phyloP scores from a whole-genome alignment of 2,113 vertebrate species.

The Acinonyx jubatus region DNA sequence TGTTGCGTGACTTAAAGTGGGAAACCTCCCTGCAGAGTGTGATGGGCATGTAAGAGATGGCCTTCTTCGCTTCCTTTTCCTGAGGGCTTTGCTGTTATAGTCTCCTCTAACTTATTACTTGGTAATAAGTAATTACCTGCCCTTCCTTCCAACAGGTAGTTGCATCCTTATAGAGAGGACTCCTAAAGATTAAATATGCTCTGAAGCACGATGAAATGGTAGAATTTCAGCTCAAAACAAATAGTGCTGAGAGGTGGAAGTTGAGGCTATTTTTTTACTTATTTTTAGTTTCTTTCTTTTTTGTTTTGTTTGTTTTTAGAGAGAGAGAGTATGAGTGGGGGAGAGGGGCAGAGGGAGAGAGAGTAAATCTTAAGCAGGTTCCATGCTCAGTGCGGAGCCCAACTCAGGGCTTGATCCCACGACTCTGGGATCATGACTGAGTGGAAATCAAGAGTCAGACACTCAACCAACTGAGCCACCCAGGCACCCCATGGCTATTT shows the following conservation, averaged over 20 bases:
- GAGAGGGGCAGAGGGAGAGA: too few relatives aligned
- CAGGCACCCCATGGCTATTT: too few relatives aligned
- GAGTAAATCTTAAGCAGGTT: too few relatives aligned
- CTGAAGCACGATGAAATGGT: not conserved
- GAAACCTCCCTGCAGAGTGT: not conserved
- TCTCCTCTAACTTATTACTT: not conserved
- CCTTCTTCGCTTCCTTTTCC: not conserved
- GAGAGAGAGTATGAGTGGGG: too few relatives aligned
- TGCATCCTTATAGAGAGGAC: not conserved
- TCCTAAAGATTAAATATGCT: conserved; percentile 3
- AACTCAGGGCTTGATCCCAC: too few relatives aligned
- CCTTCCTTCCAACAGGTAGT: not conserved
- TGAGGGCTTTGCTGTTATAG: not conserved
- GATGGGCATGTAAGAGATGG: not conserved
- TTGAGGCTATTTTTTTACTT: not conserved
- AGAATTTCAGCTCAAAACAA: not conserved
- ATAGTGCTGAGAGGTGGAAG: not conserved
- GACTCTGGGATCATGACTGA: too few relatives aligned
- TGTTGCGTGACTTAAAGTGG: not conserved
- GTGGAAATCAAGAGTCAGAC: too few relatives aligned
- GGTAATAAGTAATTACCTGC: not conserved
- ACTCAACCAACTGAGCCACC: too few relatives aligned
- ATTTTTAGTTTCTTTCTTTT: too few relatives aligned
- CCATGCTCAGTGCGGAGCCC: too few relatives aligned
- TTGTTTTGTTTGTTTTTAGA: too few relatives aligned